Conservation (phyloP, 2,113 vertebrate species). For the Heloderma charlesbogerti region DNA sequence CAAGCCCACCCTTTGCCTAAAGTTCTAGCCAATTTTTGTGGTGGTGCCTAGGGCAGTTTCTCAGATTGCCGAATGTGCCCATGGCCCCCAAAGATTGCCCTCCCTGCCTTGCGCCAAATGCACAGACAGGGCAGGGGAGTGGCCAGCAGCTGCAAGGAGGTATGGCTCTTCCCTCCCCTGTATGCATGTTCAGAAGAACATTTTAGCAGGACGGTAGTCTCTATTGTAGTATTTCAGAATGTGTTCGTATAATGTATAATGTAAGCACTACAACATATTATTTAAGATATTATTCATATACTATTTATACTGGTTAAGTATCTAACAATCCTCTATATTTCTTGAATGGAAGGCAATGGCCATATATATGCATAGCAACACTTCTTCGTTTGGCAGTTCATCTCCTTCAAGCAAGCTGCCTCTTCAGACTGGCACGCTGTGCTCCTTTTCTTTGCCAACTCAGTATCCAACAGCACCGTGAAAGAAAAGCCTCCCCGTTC, state of each 20-base stretch:
- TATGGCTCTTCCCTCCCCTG: neutral
- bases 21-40: neutral
- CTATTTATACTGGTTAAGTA: neutral
- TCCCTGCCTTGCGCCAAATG: no score
- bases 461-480: neutral
- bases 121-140: no score
- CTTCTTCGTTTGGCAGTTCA: neutral
- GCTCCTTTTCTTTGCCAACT: neutral
- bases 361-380: neutral
- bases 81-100: no score
- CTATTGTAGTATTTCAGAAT: neutral
- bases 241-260: no score
- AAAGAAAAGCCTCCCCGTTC: neutral
- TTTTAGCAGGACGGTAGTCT: neutral
- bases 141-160: neutral
- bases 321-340: neutral
- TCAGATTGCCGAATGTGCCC: no score
- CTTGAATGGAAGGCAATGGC: neutral
- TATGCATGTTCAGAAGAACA: neutral
- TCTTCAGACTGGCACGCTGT: slow-evolving; percentile 1
- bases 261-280: neutral
- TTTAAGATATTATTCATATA: neutral
- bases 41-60: no score
- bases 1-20: neutral
- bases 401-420: neutral